phyloP scores from a whole-genome alignment of 2,113 vertebrate genomes.

The Sterrhoptilus dennistouni region DNA sequence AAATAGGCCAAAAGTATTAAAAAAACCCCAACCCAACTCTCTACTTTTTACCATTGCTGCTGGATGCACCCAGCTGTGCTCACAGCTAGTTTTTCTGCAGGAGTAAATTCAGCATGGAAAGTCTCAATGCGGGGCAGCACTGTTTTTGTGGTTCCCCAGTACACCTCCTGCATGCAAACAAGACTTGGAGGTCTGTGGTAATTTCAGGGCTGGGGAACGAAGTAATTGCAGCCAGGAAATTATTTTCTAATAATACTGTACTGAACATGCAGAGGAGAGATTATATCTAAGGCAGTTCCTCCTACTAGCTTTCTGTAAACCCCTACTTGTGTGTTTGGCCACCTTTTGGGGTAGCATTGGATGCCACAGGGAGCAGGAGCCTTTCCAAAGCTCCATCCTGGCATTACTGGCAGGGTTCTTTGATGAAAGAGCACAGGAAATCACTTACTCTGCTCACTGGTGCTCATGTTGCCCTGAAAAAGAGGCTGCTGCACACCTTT shows the following conservation, averaged over 20 bases:
- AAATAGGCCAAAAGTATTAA: background rate
- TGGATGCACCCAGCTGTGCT: background rate
- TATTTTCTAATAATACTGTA: background rate
- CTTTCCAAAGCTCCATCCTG: background rate
- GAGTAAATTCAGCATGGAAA: background rate
- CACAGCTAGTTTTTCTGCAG: background rate
- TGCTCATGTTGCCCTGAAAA: background rate
- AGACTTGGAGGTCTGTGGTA: background rate
- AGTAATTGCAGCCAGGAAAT: background rate
- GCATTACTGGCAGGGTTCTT: background rate
- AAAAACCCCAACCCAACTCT: fast-evolving
- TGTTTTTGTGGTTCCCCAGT: background rate
- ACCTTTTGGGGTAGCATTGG: background rate
- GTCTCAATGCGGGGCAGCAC: background rate
- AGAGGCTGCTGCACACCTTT: background rate
- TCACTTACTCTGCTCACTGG: background rate
- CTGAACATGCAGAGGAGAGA: background rate
- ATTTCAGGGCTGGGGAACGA: background rate
- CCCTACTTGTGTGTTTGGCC: background rate
- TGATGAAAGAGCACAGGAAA: background rate
- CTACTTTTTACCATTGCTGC: background rate
- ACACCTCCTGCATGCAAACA: background rate
- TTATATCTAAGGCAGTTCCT: background rate
- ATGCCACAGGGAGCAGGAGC: background rate
- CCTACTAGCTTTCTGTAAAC: background rate